These are phyloP conservation scores for Brachyistius frenatus DNA, from an alignment of 2,113 vertebrate genomes.

Conservation along the genomic window DNA sequence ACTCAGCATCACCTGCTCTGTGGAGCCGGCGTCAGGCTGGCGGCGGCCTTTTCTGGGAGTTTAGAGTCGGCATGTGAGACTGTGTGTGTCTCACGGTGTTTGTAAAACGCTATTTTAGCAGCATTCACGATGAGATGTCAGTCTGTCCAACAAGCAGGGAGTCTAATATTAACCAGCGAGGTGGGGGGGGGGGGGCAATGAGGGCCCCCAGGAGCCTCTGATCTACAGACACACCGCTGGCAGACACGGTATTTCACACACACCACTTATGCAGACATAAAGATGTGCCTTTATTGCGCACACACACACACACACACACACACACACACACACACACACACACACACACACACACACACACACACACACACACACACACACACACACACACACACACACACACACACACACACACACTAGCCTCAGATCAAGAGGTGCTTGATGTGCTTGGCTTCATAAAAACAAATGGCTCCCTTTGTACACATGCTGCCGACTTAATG, in stretches of 20 bases:
- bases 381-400: constrained; percentile 5
- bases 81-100: constrained; percentile 36
- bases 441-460: constrained; percentile 65
- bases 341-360: constrained; percentile 1
- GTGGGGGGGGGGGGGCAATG: not conserved
- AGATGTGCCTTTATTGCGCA: no score
- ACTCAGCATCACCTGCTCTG: constrained; percentile 44
- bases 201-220: constrained; percentile 39
- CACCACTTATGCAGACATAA: constrained; percentile 16
- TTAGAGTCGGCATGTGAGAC: constrained; percentile 44
- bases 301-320: constrained; percentile 1
- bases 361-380: not conserved
- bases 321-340: constrained; percentile 8
- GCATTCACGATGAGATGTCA: constrained; percentile 66
- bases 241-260: constrained; percentile 73
- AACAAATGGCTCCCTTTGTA: constrained; percentile 37
- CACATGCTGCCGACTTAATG: constrained; percentile 44
- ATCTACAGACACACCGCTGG: constrained; percentile 58
- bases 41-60: constrained; percentile 56
- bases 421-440: constrained; percentile 13
- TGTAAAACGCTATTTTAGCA: constrained; percentile 68
- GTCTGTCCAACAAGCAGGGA: constrained; percentile 58
- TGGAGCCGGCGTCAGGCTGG: constrained; percentile 52
- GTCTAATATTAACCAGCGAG: constrained; percentile 69
- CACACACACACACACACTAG: not conserved